These are phyloP conservation scores for Nettapus auritus DNA, from an alignment of 2,113 vertebrate genomes.

Conservation along the genomic window DNA sequence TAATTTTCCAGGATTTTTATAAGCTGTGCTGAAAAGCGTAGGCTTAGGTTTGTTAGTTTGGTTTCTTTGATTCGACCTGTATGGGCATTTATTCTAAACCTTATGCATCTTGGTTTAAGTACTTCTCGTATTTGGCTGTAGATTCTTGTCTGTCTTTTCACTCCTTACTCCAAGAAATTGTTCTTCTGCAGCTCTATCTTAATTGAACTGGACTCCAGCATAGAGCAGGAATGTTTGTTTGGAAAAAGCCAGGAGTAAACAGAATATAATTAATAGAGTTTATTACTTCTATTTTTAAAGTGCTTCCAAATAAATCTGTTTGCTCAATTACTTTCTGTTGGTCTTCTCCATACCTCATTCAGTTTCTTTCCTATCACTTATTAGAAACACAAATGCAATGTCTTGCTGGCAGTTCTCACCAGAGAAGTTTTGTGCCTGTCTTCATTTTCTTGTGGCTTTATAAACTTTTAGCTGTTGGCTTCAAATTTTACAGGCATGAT, in stretches of 20 bases:
- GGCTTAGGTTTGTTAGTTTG: not conserved
- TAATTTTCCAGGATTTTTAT: not conserved
- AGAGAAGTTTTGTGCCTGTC: not conserved
- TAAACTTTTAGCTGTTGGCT: not conserved
- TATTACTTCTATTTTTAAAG: not conserved
- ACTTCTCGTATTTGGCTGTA: not conserved
- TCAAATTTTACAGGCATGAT: not conserved
- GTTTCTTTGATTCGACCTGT: not conserved
- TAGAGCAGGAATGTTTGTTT: not conserved
- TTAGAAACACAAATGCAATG: not conserved
- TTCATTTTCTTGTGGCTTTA: not conserved
- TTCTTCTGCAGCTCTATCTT: not conserved
- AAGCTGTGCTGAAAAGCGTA: not conserved
- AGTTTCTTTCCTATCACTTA: not conserved
- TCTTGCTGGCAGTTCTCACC: not conserved
- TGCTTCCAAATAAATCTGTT: not conserved
- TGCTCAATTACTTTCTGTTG: not conserved
- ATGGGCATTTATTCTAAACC: not conserved
- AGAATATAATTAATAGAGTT: not conserved
- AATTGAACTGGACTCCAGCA: not conserved
- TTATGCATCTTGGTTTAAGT: not conserved
- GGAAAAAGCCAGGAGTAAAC: not conserved
- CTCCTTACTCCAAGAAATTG: not conserved
- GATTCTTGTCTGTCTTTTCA: not conserved
- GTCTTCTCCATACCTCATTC: not conserved